Conservation (phyloP, 2,113 vertebrate species). For the Mesoclemmys tuberculata region DNA sequence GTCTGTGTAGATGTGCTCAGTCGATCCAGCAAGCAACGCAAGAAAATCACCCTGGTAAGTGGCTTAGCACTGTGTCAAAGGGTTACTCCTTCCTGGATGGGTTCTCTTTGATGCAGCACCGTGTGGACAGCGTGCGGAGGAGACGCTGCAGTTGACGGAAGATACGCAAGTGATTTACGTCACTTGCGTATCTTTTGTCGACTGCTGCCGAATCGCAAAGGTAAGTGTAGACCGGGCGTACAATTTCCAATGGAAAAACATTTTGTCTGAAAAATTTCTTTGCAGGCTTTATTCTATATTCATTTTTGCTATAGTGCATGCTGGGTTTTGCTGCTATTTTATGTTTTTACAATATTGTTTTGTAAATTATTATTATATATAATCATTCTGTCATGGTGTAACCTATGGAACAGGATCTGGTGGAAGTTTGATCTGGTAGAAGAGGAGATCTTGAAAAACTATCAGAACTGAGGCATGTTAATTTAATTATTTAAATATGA, state of each 20-base stretch:
- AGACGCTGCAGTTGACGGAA: too few species aligned
- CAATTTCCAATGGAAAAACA: neutral
- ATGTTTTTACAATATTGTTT: neutral
- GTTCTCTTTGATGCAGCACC: too few species aligned
- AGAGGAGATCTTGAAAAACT: neutral
- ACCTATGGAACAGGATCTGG: neutral
- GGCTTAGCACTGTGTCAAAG: too few species aligned
- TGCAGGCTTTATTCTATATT: neutral
- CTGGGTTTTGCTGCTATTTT: neutral
- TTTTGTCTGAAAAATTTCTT: neutral
- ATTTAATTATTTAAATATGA: neutral
- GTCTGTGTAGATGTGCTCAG: too few species aligned
- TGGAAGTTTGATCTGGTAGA: neutral
- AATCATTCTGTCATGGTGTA: neutral
- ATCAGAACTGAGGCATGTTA: neutral
- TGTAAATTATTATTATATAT: slow-evolving; percentile 4
- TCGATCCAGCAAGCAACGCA: too few species aligned
- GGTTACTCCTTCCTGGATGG: too few species aligned
- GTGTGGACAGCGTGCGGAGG: too few species aligned
- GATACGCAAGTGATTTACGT: too few species aligned
- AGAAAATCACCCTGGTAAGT: too few species aligned
- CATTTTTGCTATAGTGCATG: neutral
- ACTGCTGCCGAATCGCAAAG: too few species aligned
- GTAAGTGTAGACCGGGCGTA: too few species aligned
- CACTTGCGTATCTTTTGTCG: too few species aligned